Evolutionary conservation across 2,797 vertebrate species (phyloP).

Genomic region (Rhinogobio ventralis): DNA sequence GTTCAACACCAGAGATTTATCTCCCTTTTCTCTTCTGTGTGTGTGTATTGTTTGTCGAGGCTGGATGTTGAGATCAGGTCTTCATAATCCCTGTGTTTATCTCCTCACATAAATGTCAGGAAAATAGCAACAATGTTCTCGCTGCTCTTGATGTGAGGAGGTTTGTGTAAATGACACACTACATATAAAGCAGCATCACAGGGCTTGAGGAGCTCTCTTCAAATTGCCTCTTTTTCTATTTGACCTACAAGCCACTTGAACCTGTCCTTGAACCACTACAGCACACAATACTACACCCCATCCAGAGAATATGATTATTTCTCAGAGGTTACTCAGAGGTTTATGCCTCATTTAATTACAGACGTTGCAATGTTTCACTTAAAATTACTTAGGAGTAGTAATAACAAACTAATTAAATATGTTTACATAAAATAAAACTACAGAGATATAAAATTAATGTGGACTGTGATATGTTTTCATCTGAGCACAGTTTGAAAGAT

Average conservation of each 20-base stretch:
- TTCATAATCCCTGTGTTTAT: conserved; percentile 59
- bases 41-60: conserved; percentile 25
- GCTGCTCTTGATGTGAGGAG: conserved; percentile 14
- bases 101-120: conserved; percentile 55
- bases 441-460: background rate
- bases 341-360: background rate
- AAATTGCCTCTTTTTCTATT: conserved; percentile 20
- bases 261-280: conserved; percentile 15
- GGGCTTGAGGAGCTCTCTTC: conserved; percentile 1
- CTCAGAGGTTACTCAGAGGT: conserved; percentile 11
- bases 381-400: background rate
- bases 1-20: conserved; percentile 24
- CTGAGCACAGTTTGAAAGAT: background rate
- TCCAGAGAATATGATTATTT: background rate
- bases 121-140: conserved; percentile 35
- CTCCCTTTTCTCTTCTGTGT: conserved; percentile 6
- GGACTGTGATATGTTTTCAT: background rate
- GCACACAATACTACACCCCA: conserved; percentile 4
- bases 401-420: background rate
- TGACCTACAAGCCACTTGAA: conserved; percentile 22
- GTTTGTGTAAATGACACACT: conserved; percentile 35
- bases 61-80: conserved; percentile 56
- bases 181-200: conserved; percentile 31
- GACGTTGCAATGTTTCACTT: background rate
- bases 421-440: background rate